Base-by-base conservation (phyloP, 2,797 vertebrate genomes). In the Cacajao melanocephalus region DNA sequence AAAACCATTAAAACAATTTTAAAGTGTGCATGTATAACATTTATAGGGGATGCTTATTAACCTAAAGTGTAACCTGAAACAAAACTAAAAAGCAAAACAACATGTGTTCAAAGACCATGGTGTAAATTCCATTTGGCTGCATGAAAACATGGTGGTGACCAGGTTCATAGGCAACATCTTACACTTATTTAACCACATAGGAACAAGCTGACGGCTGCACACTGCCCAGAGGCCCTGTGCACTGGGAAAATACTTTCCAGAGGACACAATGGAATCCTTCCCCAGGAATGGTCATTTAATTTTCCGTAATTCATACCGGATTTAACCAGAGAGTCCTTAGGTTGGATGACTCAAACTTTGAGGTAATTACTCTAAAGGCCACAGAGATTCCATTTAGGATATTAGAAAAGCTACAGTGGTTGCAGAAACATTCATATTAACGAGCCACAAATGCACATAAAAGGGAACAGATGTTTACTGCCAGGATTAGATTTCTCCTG, bases 401-500 rank as follows among this genome's bases (percentile, higher is more conserved):
- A 97, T 97, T 83, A 97, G 94, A 90, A 90, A 88, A 96, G 61
- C 41, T 95, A 82, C 30, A 85, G 97, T 57, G 67, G 75, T 85
- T 78, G 50, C 50, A 94, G 95, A 96, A 88, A 89, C 58, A 78
- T 94, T 90, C 85, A 44, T 97, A 97, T 96, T 84, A 79, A 95
- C 4, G 13, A 92, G 41, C 39, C 94, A 93, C 84, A 95, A 95
- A 86, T 76, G 67, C 78, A 88, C 70, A 58, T 91, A 75, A 88
- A 96, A 94, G 72, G 57, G 50, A 98, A 61, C 81, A 95, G 90
- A 95, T 97, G 97, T 97, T 88, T 85, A 92, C 48, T 78, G 82
- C 67, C 79, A 86, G 96, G 90, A 85, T 96, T 96, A 80, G 57
- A 80, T 89, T 97, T 97, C 93, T 94, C 94, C 86, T 88, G 88